phyloP scores from a whole-genome alignment of 2,113 vertebrate genomes.

The Thryonomys swinderianus region DNA sequence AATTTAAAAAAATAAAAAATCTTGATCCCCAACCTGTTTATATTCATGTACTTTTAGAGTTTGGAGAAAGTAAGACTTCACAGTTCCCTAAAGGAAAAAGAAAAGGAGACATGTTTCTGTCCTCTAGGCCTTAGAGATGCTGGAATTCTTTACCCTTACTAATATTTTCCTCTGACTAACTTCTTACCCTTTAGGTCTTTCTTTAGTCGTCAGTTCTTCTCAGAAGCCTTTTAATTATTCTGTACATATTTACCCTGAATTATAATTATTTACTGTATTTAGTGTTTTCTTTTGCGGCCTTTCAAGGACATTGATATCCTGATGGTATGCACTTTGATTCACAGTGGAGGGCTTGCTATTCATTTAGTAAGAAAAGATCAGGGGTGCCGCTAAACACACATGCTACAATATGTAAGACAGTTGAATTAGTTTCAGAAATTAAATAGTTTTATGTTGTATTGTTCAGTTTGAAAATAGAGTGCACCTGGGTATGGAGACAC shows the following conservation, averaged over 20 bases:
- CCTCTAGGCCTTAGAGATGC: background rate
- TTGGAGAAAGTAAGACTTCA: background rate
- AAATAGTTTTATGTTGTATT: background rate
- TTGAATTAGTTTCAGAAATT: background rate
- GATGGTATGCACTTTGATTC: background rate
- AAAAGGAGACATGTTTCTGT: background rate
- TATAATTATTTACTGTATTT: background rate
- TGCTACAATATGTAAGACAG: background rate
- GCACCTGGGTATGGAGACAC: background rate
- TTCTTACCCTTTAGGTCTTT: background rate
- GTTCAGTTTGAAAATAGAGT: constrained; percentile 6
- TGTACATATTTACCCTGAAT: background rate
- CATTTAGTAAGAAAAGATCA: background rate
- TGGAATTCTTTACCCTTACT: constrained; percentile 14
- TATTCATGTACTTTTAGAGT: background rate
- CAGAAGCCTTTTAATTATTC: background rate
- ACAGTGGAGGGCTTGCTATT: background rate
- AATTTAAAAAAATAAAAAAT: too few species aligned
- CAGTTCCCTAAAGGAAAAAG: background rate
- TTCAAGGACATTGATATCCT: background rate
- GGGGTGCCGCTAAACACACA: background rate
- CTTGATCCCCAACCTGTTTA: constrained; percentile 4
- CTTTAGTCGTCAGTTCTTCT: background rate
- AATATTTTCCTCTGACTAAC: background rate
- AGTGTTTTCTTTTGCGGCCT: background rate